Evolutionary conservation across 2,113 vertebrate genomes (phyloP), one percentile per base, ranked within the genome.

Genomic region (Saguinus imperator): DNA sequence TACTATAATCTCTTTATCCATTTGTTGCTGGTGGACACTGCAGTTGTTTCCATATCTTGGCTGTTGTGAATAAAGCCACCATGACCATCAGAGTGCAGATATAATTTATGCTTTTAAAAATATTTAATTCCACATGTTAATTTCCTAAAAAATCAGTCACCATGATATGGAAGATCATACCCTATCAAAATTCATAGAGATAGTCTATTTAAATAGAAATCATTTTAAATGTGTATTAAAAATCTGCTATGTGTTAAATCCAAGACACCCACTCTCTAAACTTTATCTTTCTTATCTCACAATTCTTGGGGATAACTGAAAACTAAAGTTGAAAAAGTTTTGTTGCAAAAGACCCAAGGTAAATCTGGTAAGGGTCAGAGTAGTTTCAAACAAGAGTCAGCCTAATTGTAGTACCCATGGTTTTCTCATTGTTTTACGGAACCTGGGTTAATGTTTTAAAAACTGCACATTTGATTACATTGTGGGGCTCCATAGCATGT

Each of bases 61-160:
- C 48, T 68, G 55, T 45, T 76, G 8, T 68, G 13, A 35, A 64
- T 77, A 85, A 77, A 66, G 13, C 8, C 13, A 77, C 45, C 35
- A 35, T 77, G 18, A 17, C 66, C 14, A 82, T 58, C 12, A 4
- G 9, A 32, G 8, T 50, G 6, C 8, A 35, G 35, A 52, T 40
- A 77, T 52, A 93, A 84, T 55, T 77, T 76, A 37, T 48, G 23
- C 12, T 20, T 20, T 76, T 76, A n/a, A 35, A 82, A 97, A 76
- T 90, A 73, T 48, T 90, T 94, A 91, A 93, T 75, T 23, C 16
- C 8, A 77, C 1, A 43, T n/a, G 0, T 23, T 76, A 87, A 81
- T 70, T 76, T 96, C 40, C n/a, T 87, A 86, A 93, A 90, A 35
- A 76, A 87, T 84, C 7, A 85, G 80, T 95, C 35, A 20, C 3